These are phyloP conservation scores for Drosophila setosimentum DNA, from an alignment of 2,888 invertebrate genomes.

Conservation along the genomic window DNA sequence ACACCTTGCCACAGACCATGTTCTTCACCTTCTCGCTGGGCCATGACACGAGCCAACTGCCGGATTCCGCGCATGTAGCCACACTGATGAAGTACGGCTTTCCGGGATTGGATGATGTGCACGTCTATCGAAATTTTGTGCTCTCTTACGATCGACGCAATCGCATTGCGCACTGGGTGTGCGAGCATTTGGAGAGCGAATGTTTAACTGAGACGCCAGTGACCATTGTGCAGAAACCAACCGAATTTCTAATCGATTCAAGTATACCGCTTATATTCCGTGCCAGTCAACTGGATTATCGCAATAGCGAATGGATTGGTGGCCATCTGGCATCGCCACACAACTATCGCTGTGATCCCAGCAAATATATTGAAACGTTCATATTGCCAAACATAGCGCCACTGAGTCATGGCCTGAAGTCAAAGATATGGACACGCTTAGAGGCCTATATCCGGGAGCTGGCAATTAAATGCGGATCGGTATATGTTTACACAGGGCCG, in stretches of 20 bases:
- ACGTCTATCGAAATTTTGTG: slow-evolving; percentile 94
- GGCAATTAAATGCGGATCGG: slow-evolving; percentile 89
- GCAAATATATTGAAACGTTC: slow-evolving; percentile 94
- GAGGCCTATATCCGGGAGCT: slow-evolving; percentile 92
- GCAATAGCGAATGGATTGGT: slow-evolving; percentile 92
- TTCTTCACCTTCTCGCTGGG: slow-evolving; percentile 57
- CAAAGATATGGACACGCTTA: slow-evolving; percentile 93
- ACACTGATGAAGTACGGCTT: slow-evolving; percentile 97
- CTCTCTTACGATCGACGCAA: slow-evolving; percentile 95
- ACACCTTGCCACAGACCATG: slow-evolving; percentile 25
- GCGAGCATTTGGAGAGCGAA: slow-evolving; percentile 89
- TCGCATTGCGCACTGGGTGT: slow-evolving; percentile 96
- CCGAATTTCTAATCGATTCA: slow-evolving; percentile 80
- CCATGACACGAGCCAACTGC: slow-evolving; percentile 5
- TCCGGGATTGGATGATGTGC: slow-evolving; percentile 93
- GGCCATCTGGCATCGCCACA: slow-evolving; percentile 98
- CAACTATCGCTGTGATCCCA: slow-evolving; percentile 92
- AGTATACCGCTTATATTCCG: slow-evolving; percentile 91
- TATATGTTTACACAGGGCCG: slow-evolving; percentile 96
- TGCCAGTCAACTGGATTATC: slow-evolving; percentile 92
- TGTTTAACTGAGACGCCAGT: slow-evolving; percentile 86
- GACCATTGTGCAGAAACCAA: slow-evolving; percentile 2
- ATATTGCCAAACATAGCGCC: slow-evolving; percentile 97
- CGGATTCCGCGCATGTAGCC: slow-evolving; percentile 81
- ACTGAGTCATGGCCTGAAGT: slow-evolving; percentile 95